Evolutionary conservation across 2,797 vertebrate genomes (phyloP).

Genomic region (Sarcophilus harrisii): DNA sequence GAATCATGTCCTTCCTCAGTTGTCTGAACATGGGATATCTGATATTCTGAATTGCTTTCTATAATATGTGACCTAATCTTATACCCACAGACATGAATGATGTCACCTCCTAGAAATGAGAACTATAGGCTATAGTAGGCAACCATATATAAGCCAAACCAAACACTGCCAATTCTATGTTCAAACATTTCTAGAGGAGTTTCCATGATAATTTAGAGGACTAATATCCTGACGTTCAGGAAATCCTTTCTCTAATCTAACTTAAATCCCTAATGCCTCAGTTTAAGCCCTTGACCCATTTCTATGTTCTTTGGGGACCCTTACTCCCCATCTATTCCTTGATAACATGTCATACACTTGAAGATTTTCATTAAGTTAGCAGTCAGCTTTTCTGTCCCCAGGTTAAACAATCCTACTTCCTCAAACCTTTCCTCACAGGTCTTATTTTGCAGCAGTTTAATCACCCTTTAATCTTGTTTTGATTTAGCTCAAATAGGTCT

Average conservation of each 20-base stretch:
- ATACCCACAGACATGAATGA: slow-evolving; percentile 8
- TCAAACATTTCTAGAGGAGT: slow-evolving; percentile 13
- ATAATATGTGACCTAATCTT: background rate
- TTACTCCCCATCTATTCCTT: background rate
- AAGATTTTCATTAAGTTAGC: slow-evolving; percentile 62
- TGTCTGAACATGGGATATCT: background rate
- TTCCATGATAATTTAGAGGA: slow-evolving; percentile 26
- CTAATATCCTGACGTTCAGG: background rate
- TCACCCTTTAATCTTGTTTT: slow-evolving; percentile 79
- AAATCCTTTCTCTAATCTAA: slow-evolving; percentile 11
- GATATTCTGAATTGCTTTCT: background rate
- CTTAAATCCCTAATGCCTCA: slow-evolving; percentile 64
- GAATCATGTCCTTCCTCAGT: background rate
- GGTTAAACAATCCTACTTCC: slow-evolving; percentile 54
- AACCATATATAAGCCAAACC: background rate
- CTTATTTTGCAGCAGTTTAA: slow-evolving; percentile 65
- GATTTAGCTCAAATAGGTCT: slow-evolving; percentile 82
- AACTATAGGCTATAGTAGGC: background rate
- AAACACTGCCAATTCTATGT: background rate
- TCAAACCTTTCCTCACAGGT: slow-evolving; percentile 50
- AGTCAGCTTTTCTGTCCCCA: slow-evolving; percentile 52
- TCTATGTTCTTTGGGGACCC: background rate
- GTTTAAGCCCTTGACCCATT: slow-evolving; percentile 42
- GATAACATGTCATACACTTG: slow-evolving; percentile 5
- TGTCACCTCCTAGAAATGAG: background rate